Conservation (phyloP, 2,888 invertebrate genomes). For the Allolobophora icterica region DNA sequence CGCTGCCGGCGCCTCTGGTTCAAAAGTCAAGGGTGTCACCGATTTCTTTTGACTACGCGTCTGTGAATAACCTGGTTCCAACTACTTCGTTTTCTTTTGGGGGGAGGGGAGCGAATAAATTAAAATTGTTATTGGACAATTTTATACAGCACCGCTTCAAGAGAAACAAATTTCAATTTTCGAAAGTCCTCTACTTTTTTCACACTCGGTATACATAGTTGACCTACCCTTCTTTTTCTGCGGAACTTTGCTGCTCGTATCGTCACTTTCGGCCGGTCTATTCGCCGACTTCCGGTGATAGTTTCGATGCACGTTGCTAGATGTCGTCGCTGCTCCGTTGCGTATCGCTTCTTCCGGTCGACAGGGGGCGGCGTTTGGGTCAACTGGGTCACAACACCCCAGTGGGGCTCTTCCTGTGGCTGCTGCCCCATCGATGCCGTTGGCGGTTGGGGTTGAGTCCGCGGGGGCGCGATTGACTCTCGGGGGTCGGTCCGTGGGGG, state of each 20-base stretch:
- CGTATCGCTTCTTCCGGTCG: slow-evolving; percentile 13
- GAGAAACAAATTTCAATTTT: too few relatives aligned
- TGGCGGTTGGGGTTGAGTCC: neutral
- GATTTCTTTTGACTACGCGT: too few relatives aligned
- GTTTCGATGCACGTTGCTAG: neutral
- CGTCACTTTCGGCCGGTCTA: neutral
- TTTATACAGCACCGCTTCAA: too few relatives aligned
- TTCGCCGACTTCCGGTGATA: neutral
- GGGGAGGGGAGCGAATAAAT: too few relatives aligned
- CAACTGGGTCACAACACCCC: neutral
- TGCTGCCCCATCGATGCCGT: neutral
- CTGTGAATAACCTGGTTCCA: too few relatives aligned
- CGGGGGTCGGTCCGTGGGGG: neutral
- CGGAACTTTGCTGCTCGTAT: neutral
- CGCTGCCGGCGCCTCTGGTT: too few relatives aligned
- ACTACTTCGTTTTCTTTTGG: too few relatives aligned
- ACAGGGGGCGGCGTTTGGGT: neutral
- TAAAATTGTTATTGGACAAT: too few relatives aligned
- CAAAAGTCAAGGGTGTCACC: too few relatives aligned
- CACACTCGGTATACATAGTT: too few relatives aligned
- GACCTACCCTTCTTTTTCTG: neutral
- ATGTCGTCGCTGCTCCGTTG: neutral
- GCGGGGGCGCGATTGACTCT: neutral
- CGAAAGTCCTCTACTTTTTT: too few relatives aligned
- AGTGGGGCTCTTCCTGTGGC: neutral